Evolutionary conservation across 2,113 vertebrate genomes (phyloP).

Genomic region (Pachypanchax playfairii): DNA sequence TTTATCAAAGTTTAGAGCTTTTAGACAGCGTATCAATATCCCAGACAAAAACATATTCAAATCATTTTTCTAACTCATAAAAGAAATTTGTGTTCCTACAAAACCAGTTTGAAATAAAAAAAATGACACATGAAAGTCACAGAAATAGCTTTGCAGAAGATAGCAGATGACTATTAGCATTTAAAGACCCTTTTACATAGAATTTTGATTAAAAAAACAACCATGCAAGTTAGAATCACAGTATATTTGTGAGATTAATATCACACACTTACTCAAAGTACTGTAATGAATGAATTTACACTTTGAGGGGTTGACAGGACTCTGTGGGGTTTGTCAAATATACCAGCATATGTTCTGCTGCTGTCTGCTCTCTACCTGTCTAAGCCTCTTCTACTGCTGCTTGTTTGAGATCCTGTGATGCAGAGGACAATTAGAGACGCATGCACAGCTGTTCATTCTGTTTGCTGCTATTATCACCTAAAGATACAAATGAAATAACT

Average conservation of each 20-base stretch:
- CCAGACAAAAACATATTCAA: background rate
- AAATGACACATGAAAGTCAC: background rate
- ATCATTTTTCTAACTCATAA: background rate
- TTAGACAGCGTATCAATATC: background rate
- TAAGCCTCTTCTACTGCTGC: constrained; percentile 1
- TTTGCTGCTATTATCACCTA: background rate
- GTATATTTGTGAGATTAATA: constrained; percentile 13
- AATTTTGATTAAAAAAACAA: background rate
- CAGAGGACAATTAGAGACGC: too few relatives aligned
- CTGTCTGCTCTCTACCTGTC: constrained; percentile 28
- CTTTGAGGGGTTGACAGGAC: constrained; percentile 43
- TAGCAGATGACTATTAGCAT: constrained; percentile 33
- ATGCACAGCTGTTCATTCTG: constrained; percentile 11
- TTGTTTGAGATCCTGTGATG: constrained; percentile 4
- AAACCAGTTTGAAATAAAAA: background rate
- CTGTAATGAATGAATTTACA: constrained; percentile 22
- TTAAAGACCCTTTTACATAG: background rate
- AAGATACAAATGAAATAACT: background rate
- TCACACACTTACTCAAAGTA: constrained; percentile 23
- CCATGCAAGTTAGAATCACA: constrained; percentile 4
- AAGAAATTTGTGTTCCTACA: too few relatives aligned
- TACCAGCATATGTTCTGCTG: too few relatives aligned
- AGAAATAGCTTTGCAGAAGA: constrained; percentile 16
- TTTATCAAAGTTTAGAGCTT: background rate
- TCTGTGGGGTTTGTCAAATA: constrained; percentile 41